A percentile compares a stretch with the other conserved stretches of the same genome.
Evolutionary conservation across 2,113 vertebrate genomes (phyloP).

Genomic region (Sialia sialis): DNA sequence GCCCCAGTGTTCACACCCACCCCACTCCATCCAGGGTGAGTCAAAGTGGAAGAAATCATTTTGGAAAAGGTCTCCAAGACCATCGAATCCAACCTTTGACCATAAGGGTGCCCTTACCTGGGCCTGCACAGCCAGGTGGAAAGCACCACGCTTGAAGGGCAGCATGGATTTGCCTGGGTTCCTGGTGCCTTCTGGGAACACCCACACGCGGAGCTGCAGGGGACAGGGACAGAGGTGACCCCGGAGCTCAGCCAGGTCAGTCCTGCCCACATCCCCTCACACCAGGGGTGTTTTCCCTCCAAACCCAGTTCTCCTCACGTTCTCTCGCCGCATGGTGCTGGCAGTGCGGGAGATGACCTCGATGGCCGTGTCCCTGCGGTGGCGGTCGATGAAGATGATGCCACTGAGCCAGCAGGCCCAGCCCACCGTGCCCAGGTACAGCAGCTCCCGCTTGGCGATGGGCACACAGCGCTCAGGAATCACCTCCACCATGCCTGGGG

Average conservation of each 20-base stretch:
- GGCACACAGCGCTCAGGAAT: constrained; percentile 76
- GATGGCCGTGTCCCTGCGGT: constrained; percentile 70
- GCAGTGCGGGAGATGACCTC: constrained; percentile 69
- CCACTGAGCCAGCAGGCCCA: constrained; percentile 77
- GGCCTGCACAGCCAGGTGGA: constrained; percentile 79
- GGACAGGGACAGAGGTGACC: not conserved
- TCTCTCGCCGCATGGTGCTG: constrained; percentile 60
- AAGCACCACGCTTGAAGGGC: constrained; percentile 80
- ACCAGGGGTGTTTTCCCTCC: accelerated
- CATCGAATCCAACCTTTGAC: accelerated
- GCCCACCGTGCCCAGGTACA: constrained; percentile 74
- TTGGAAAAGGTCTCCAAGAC: not conserved
- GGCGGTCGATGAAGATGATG: constrained; percentile 78
- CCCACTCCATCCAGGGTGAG: not conserved
- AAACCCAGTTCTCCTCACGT: constrained; percentile 22
- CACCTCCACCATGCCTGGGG: constrained; percentile 74
- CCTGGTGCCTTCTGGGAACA: constrained; percentile 79
- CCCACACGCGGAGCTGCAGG: constrained; percentile 70
- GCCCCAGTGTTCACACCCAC: not conserved
- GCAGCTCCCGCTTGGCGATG: constrained; percentile 76
- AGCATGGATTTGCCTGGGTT: constrained; percentile 73
- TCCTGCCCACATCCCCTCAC: not conserved
- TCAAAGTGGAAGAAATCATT: not conserved
- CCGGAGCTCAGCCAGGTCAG: accelerated
- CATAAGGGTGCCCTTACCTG: constrained; percentile 56